Evolutionary conservation across 2,113 vertebrate species (phyloP).

Genomic region (Dascyllus trimaculatus): DNA sequence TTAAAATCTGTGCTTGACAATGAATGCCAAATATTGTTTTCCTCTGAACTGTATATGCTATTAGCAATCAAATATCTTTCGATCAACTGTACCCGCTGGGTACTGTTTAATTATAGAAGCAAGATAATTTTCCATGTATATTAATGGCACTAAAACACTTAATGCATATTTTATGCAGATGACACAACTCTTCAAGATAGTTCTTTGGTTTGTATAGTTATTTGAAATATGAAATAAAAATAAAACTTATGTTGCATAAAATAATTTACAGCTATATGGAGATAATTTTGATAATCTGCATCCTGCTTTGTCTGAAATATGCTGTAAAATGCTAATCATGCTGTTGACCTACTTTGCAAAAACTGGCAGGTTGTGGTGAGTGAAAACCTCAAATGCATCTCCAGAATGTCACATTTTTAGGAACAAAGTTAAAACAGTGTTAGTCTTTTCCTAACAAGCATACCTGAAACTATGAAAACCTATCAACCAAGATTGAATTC

Average conservation of each 20-base stretch:
- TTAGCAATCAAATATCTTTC: background rate
- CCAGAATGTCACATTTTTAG: background rate
- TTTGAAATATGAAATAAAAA: no score
- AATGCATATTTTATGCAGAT: no score
- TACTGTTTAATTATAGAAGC: background rate
- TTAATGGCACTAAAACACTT: no score
- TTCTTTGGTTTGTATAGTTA: no score
- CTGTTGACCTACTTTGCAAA: slow-evolving; percentile 16
- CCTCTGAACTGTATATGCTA: background rate
- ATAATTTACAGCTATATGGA: no score
- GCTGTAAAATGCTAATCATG: slow-evolving; percentile 15
- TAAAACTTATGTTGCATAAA: no score
- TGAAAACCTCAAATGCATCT: background rate
- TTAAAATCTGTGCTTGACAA: background rate
- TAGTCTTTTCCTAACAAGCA: background rate
- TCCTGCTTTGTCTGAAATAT: slow-evolving; percentile 3
- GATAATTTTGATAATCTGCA: background rate
- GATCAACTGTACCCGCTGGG: background rate
- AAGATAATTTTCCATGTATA: background rate
- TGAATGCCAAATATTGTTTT: background rate
- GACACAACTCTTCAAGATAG: no score
- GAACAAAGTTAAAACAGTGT: background rate
- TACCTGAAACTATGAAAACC: no score
- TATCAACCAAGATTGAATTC: no score
- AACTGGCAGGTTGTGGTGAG: background rate